Evolutionary conservation across 2,797 vertebrate species (phyloP).

Genomic region (Myioborus miniatus): DNA sequence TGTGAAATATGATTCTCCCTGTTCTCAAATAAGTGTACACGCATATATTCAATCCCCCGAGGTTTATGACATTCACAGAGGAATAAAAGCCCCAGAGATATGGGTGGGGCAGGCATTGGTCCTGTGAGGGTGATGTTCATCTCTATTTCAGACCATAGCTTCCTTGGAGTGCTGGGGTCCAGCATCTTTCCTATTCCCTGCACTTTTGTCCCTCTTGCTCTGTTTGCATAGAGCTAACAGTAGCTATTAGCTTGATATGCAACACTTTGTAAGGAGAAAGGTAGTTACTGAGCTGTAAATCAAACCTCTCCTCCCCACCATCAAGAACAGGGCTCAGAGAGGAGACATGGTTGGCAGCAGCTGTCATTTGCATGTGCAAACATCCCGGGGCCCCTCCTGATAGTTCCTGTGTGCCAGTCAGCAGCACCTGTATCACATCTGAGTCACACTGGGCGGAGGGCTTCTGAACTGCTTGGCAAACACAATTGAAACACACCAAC

Average conservation of each 20-base stretch:
- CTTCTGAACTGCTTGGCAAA: not conserved
- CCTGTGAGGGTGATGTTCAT: accelerated
- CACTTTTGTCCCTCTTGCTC: not conserved
- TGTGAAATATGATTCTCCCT: accelerated
- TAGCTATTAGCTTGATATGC: not conserved
- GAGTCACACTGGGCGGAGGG: not conserved
- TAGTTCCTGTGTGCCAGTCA: not conserved
- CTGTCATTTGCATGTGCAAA: not conserved
- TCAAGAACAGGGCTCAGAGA: not conserved
- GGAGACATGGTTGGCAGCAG: not conserved
- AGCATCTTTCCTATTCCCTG: accelerated
- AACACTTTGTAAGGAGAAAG: not conserved
- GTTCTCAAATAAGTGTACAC: not conserved
- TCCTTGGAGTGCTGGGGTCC: not conserved
- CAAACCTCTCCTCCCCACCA: accelerated
- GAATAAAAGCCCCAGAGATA: not conserved
- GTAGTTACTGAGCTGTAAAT: not conserved
- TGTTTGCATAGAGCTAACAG: not conserved
- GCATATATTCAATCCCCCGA: not conserved
- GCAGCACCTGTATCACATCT: accelerated
- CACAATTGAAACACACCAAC: not conserved
- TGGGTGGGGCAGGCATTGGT: not conserved
- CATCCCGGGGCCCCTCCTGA: not conserved
- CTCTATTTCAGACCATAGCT: not conserved
- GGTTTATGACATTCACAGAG: not conserved